Percentiles rank a stretch among this genome's conserved stretches.
Conservation (phyloP, 23 tunicate genomes). For the Halocynthia aurantium region DNA sequence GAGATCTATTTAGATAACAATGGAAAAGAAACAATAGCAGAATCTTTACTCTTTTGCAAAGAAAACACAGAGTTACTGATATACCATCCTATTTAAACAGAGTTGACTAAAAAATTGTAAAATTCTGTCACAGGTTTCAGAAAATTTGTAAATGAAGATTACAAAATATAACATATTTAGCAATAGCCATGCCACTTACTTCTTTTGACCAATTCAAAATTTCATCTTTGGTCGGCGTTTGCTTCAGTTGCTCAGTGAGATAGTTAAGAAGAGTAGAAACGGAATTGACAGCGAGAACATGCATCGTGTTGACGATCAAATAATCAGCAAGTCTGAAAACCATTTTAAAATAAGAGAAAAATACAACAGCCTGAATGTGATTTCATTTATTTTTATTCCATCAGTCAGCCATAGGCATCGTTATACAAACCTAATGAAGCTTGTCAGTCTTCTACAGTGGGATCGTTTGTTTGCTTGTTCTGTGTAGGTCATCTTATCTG, state of each 20-base stretch:
- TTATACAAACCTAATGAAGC: conserved; percentile 66
- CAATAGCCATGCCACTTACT: not conserved
- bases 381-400: not conserved
- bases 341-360: not conserved
- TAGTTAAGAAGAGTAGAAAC: conserved; percentile 73
- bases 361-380: not conserved
- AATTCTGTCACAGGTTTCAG: no score
- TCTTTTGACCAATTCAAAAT: conserved; percentile 63
- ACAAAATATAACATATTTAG: not conserved
- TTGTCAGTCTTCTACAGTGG: conserved; percentile 81
- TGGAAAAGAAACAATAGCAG: no score
- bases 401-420: not conserved
- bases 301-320: conserved; percentile 95
- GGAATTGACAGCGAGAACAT: conserved; percentile 86
- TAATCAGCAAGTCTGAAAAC: conserved; percentile 70
- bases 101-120: no score
- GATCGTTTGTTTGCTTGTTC: conserved; percentile 97
- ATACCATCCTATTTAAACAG: no score
- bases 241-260: conserved; percentile 63
- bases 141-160: not conserved
- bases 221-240: conserved; percentile 72
- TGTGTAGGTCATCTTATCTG: conserved; percentile 99
- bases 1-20: no score
- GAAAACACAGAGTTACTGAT: no score
- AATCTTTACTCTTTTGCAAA: no score